Base-by-base conservation (phyloP, 2,888 invertebrate genomes). In the Thymelicus acteon region DNA sequence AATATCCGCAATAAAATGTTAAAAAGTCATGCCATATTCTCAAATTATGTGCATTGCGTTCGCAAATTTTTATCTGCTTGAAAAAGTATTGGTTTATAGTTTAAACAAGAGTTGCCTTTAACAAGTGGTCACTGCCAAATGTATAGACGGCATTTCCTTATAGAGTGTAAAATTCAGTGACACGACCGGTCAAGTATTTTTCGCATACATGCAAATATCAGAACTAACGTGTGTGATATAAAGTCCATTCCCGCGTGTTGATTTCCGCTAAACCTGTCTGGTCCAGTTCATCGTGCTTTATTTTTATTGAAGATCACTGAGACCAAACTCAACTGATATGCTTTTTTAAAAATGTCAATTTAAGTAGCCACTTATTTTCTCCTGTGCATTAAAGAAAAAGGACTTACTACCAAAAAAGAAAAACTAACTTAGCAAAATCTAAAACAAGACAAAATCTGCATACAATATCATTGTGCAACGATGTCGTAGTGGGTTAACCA, bases 81-180 rank as follows among this genome's bases (percentile, higher is more conserved):
- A 6, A 44, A 62, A 44, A 15, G 40, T 19, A 40, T 63, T 48
- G 31, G 31, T 31, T 31, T 31, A 31, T 31, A 31, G 44, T 48
- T 49, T 49, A 49, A 15, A 48, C 3, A 48, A 52, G 19, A 54
- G 54, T 24, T 54, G 54, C 10, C 8, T 52, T 24, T 54, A 54
- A 24, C 54, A 85, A 86, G 87, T 87, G 89, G 91, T 90, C 91
- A 90, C 90, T 91, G 89, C 90, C 93, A 91, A 93, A 93, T 91
- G 85, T 82, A 82, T 85, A 81, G 86, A 86, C 79, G 92, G 85
- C 83, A 82, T 89, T 87, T 86, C 93, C 93, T 87, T 91, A 86
- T 90, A 90, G 83, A 92, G 92, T 77, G 79, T 85, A 88, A 90
- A 91, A 88, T 86, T 76, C 81, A 85, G 82, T 83, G 82, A 82